These are phyloP conservation scores for Geothlypis trichas DNA, from an alignment of 2,113 vertebrate species.

Conservation along the genomic window DNA sequence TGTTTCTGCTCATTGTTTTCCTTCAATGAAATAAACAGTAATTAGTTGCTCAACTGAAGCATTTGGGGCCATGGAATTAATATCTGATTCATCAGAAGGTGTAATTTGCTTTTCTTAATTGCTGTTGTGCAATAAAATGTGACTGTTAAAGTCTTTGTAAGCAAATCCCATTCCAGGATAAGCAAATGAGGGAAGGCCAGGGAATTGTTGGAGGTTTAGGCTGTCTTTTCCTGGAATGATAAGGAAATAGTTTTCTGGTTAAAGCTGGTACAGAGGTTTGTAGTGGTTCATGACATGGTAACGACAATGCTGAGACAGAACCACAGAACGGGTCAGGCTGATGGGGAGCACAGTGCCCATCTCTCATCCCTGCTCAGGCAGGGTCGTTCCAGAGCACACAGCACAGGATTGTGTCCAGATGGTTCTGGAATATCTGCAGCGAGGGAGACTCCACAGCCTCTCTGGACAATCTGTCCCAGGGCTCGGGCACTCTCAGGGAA, in stretches of 20 bases:
- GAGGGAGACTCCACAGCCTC: background rate
- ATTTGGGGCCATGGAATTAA: background rate
- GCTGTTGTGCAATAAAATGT: background rate
- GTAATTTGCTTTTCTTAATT: background rate
- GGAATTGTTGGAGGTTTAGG: background rate
- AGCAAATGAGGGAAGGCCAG: background rate
- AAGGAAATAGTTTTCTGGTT: slow-evolving; percentile 17
- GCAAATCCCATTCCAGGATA: background rate
- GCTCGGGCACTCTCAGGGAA: background rate
- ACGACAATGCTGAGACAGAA: background rate
- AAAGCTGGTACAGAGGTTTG: background rate
- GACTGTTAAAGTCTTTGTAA: background rate
- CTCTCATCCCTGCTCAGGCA: background rate
- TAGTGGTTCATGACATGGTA: background rate
- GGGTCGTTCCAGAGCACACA: background rate
- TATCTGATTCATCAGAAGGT: background rate
- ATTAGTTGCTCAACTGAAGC: background rate
- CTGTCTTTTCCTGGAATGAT: background rate
- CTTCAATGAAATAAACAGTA: background rate
- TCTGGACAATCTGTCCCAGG: background rate
- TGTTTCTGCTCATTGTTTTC: background rate
- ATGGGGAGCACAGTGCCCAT: background rate
- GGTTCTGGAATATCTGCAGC: background rate
- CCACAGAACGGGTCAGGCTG: background rate
- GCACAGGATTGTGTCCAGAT: background rate